Evolutionary conservation across 2,113 vertebrate genomes (phyloP).

Genomic region (Polypterus senegalus): DNA sequence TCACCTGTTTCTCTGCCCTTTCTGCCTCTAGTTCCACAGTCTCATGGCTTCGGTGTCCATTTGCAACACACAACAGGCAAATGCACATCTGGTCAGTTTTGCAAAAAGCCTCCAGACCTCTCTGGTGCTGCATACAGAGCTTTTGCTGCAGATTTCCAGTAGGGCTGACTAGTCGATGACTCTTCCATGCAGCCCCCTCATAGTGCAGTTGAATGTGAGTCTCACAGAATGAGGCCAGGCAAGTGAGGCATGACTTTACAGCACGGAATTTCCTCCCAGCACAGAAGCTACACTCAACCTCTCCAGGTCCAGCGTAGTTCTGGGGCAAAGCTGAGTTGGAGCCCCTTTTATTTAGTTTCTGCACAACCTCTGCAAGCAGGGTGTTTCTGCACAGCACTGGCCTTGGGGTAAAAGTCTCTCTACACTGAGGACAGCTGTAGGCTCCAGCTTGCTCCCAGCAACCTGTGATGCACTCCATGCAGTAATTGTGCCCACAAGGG

Average conservation of each 20-base stretch:
- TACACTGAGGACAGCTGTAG: conserved; percentile 49
- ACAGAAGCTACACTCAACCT: not conserved
- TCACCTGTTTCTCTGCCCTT: conserved; percentile 1
- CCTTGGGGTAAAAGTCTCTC: conserved; percentile 39
- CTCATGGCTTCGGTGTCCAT: conserved; percentile 10
- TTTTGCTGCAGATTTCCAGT: not conserved
- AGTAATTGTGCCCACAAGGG: too few relatives aligned
- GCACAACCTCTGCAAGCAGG: conserved; percentile 22
- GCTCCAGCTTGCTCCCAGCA: conserved; percentile 41
- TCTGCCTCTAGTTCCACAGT: not conserved
- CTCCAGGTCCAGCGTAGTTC: conserved; percentile 1
- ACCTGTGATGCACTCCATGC: not conserved
- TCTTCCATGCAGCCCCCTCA: conserved; percentile 5
- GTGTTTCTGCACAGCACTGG: conserved; percentile 52
- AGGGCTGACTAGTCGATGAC: conserved; percentile 10
- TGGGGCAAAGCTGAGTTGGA: conserved; percentile 21
- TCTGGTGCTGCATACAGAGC: conserved; percentile 9
- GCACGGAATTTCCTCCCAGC: not conserved
- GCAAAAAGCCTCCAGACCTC: conserved; percentile 21
- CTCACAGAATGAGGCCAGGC: conserved; percentile 33
- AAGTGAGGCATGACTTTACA: conserved; percentile 32
- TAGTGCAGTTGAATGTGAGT: conserved; percentile 16
- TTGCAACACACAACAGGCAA: conserved; percentile 11
- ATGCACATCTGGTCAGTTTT: conserved; percentile 10
- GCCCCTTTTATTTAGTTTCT: conserved; percentile 40